Percentiles rank a stretch among this genome's conserved stretches.
These are phyloP conservation scores for Planococcus citri DNA, from an alignment of 1,140 invertebrate species.

Conservation along the genomic window DNA sequence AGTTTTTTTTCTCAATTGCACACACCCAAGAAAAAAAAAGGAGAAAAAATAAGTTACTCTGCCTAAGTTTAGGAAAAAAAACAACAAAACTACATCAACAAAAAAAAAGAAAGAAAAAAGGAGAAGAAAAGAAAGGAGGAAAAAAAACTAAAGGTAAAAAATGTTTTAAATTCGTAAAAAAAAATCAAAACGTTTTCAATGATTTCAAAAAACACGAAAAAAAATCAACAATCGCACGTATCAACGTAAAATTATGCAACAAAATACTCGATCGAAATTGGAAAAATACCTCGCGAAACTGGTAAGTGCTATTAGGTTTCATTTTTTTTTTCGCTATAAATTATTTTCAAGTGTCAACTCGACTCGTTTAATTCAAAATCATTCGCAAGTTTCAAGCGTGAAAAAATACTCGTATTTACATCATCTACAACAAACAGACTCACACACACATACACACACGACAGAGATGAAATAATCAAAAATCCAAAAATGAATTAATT, in stretches of 20 bases:
- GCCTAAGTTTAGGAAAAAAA: constrained; percentile 2
- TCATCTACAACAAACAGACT: too few relatives aligned
- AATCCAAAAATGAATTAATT: not conserved
- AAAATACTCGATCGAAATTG: too few relatives aligned
- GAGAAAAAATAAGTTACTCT: constrained; percentile 14
- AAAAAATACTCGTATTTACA: not conserved
- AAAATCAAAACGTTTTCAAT: not conserved
- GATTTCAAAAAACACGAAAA: not conserved
- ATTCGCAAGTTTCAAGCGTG: too few relatives aligned
- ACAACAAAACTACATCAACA: constrained; percentile 9
- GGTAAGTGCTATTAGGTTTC: too few relatives aligned
- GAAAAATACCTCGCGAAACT: too few relatives aligned
- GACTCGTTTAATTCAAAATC: too few relatives aligned
- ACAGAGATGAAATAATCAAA: not conserved
- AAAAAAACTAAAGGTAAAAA: not conserved
- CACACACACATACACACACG: not conserved
- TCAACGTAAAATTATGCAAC: not conserved
- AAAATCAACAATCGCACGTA: not conserved
- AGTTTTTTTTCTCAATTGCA: constrained; percentile 4
- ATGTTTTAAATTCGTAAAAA: not conserved
- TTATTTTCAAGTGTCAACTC: too few relatives aligned
- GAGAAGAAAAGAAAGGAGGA: too few relatives aligned
- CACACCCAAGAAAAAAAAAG: constrained; percentile 11
- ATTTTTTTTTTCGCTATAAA: too few relatives aligned
- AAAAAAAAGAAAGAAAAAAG: too few relatives aligned